A percentile compares a stretch with the other conserved stretches of the same genome.
Evolutionary conservation across 2,113 vertebrate species (phyloP).

Genomic region (Camelus dromedarius): DNA sequence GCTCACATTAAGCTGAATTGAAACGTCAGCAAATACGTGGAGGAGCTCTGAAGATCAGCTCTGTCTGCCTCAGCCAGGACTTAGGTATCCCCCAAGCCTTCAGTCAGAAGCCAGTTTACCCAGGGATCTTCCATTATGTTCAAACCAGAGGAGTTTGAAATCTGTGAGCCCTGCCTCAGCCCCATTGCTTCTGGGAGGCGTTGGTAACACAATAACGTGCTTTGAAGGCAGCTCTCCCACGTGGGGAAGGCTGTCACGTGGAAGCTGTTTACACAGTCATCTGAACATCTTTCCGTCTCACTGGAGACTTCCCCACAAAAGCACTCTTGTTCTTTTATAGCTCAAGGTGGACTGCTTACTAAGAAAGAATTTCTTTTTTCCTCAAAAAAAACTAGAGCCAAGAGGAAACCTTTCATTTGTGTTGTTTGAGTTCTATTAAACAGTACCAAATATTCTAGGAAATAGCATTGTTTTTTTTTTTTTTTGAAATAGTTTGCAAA

Average conservation of each 20-base stretch:
- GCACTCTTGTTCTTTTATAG: neutral
- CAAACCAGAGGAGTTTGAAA: neutral
- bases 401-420: neutral
- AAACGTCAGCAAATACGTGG: neutral
- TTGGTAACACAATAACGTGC: neutral
- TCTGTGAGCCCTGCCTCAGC: neutral
- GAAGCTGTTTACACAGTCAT: constrained; percentile 48
- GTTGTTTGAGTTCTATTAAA: neutral
- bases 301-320: neutral
- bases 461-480: neutral
- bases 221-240: neutral
- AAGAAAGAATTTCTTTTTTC: neutral
- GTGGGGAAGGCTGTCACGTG: neutral
- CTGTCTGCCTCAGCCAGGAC: neutral
- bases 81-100: neutral
- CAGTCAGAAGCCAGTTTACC: neutral
- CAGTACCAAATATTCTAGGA: neutral
- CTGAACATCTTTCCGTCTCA: constrained; percentile 33
- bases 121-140: neutral
- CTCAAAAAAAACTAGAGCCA: neutral
- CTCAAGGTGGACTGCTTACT: neutral
- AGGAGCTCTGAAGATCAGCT: neutral
- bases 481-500: neutral
- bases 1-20: neutral
- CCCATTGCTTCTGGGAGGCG: neutral